Base-by-base conservation (phyloP, 2,888 invertebrate genomes). In the Plusia festucae region DNA sequence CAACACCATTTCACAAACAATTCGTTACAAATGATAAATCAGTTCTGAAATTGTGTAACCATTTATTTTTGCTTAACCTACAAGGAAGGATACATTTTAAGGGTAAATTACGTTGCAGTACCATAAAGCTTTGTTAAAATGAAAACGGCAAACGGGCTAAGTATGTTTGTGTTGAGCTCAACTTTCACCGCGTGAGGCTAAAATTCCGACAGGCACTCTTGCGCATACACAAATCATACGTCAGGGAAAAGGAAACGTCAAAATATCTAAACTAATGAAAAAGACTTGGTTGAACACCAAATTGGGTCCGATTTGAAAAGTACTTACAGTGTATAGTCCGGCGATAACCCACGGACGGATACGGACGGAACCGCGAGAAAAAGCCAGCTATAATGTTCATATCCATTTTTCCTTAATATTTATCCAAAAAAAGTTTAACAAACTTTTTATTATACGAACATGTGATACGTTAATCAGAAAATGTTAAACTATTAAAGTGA, bases 101-200 rank as follows among this genome's bases (percentile, higher is more conserved):
- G 34, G 34, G n/a, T 60, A 53, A 53, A 15, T 20, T 46, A 51
- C 20, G 52, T 60, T 8, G 13, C 18, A 46, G 59, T 60, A 51
- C 52, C 52, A 70, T 64, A 16, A 61, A 57, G 61, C 55, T 60
- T 62, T 62, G 20, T 52, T 62, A 73, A 53, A 18, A 34, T 15
- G n/a, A 22, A 49, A 18, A 49, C 56, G 44, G 46, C 56, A 70
- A 53, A 53, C 55, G 61, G 57, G 56, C 27, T 22, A 27, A 40
- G 53, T 15, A 57, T 75, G 64, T 78, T 75, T 66, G 56, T 13
- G 58, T 60, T 68, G 53, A 65, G 68, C 68, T 78, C 40, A 66
- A 79, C 78, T 79, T 79, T 79, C 78, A 74, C 78, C 60, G 1
- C 62, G 22, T 54, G 55, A 46, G 63, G 53, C 53, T 63, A 53